phyloP scores from a whole-genome alignment of 2,113 vertebrate genomes.

The Hiodon tergisus region DNA sequence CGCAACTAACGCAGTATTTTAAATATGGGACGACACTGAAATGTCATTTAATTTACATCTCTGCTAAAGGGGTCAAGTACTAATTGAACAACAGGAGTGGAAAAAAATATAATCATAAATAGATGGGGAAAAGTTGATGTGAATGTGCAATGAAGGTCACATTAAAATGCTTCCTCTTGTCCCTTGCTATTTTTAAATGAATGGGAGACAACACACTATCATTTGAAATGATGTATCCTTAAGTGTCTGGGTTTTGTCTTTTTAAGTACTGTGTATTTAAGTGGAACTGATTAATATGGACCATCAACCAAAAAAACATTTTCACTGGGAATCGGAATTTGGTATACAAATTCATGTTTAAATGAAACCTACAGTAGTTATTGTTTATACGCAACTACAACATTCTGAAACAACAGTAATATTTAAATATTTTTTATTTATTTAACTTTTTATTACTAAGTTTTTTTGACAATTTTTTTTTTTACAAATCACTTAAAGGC shows the following conservation, averaged over 20 bases:
- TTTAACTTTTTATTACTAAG: too few species aligned
- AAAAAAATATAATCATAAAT: slow-evolving; percentile 94
- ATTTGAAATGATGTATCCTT: slow-evolving; percentile 46
- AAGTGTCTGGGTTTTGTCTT: slow-evolving; percentile 27
- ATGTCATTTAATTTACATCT: slow-evolving; percentile 99
- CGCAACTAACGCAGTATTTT: slow-evolving; percentile 99
- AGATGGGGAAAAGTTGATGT: slow-evolving; percentile 93
- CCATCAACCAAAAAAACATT: slow-evolving; percentile 24
- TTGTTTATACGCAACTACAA: too few species aligned
- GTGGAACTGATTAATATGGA: slow-evolving; percentile 43
- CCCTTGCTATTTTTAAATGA: slow-evolving; percentile 59
- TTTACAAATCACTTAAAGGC: too few species aligned
- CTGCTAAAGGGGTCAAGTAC: slow-evolving; percentile 98
- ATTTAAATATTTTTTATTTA: too few species aligned
- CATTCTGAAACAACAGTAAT: too few species aligned
- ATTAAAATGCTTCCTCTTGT: slow-evolving; percentile 80
- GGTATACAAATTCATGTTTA: slow-evolving; percentile 1
- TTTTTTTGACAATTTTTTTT: too few species aligned
- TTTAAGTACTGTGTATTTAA: slow-evolving; percentile 38
- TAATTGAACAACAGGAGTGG: slow-evolving; percentile 99
- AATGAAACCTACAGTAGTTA: too few species aligned
- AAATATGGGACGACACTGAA: slow-evolving; percentile 99
- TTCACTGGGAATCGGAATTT: background rate
- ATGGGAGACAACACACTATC: slow-evolving; percentile 59
- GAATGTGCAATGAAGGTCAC: slow-evolving; percentile 98